phyloP scores from a whole-genome alignment of 1,140 invertebrate genomes.

The Batillaria attramentaria region DNA sequence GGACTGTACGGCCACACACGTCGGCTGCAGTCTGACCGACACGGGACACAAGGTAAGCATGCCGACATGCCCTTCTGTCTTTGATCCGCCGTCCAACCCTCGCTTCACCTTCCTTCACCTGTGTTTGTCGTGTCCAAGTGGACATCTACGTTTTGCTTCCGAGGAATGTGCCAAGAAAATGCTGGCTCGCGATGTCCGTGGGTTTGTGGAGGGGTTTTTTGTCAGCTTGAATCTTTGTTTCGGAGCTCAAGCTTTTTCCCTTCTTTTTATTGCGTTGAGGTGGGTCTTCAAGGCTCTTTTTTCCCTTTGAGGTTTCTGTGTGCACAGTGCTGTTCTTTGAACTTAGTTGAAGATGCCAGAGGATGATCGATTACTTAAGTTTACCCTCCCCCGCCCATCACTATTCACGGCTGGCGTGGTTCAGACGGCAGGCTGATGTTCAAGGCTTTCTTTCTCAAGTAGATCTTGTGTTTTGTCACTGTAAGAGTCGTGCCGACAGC shows the following conservation, averaged over 20 bases:
- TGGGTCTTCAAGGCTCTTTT: not conserved
- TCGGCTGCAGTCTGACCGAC: conserved; percentile 41
- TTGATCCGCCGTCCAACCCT: not conserved
- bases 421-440: too few relatives aligned
- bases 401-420: too few relatives aligned
- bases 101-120: not conserved
- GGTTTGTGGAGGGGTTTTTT: not conserved
- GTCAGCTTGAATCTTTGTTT: too few relatives aligned
- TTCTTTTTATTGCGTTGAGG: not conserved
- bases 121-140: not conserved
- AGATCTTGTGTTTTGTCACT: too few relatives aligned
- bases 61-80: too few relatives aligned
- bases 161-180: not conserved
- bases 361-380: too few relatives aligned
- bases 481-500: too few relatives aligned
- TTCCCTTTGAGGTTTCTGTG: not conserved
- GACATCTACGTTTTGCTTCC: not conserved
- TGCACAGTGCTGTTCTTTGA: not conserved
- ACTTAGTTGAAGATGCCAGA: too few relatives aligned
- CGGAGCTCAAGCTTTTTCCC: not conserved
- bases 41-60: conserved; percentile 33
- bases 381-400: too few relatives aligned
- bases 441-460: too few relatives aligned
- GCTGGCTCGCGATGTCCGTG: not conserved
- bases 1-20: conserved; percentile 34